Conservation (phyloP, 1,140 invertebrate genomes). For the Gryllus bimaculatus region DNA sequence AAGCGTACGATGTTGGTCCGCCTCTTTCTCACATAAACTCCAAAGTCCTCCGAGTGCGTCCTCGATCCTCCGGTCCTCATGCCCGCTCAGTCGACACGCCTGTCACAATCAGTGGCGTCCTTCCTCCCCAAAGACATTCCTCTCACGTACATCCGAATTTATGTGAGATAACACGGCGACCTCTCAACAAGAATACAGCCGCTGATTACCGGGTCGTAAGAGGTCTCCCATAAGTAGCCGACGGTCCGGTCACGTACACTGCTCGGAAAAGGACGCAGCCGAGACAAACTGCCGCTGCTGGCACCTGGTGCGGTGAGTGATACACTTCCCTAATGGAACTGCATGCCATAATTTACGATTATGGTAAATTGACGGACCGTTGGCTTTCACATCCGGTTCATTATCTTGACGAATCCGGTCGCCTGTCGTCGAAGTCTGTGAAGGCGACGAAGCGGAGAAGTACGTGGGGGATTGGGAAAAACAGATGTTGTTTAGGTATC, state of each 20-base stretch:
- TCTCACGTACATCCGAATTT: not conserved
- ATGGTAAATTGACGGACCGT: not conserved
- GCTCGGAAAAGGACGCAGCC: too few species aligned
- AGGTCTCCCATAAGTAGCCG: too few species aligned
- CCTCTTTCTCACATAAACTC: too few species aligned
- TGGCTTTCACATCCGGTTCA: not conserved
- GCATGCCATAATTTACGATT: slow-evolving; percentile 4
- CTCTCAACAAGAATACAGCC: not conserved
- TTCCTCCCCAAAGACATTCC: not conserved
- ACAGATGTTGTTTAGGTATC: not conserved
- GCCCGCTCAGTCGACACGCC: not conserved
- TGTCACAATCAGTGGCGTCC: not conserved
- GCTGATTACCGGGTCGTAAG: not conserved
- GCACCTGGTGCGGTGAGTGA: not conserved
- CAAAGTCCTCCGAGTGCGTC: too few species aligned
- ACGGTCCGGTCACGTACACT: not conserved
- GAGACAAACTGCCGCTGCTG: not conserved
- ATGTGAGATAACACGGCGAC: not conserved
- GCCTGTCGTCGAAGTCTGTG: too few species aligned
- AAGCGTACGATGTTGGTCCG: too few species aligned
- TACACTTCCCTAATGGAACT: not conserved
- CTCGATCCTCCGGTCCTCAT: not conserved
- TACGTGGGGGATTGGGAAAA: not conserved
- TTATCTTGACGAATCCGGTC: not conserved
- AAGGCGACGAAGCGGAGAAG: not conserved